Evolutionary conservation across 2,797 vertebrate species (phyloP), one percentile per base, ranked within the genome.

Genomic region (Hemitrygon akajei): DNA sequence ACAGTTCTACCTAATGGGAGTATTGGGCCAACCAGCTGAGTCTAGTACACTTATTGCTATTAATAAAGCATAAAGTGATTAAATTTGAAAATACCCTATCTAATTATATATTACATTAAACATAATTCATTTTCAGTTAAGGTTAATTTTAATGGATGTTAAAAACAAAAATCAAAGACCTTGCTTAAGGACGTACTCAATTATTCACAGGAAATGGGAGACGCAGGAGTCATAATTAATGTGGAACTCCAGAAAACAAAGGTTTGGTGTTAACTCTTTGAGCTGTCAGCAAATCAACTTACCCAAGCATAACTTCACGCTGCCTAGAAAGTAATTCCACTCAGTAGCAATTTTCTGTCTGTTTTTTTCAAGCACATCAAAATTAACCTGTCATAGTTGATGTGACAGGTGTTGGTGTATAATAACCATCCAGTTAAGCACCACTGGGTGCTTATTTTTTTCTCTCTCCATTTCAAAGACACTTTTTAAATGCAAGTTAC

Each of bases 41-140:
- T 37, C 60, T 34, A 69, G n/a, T 89, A 66, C 63, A 3, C 60
- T 18, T 22, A 89, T 34, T 69, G 9, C 60, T 69, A 89, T 69
- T 89, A 66, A 89, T 89, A 89, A 89, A 89, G 86, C 0, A 89
- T 66, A 89, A 89, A 89, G 47, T 69, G 34, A 37, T 63, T 89
- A 89, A n/a, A 63, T 69, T 34, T 69, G 63, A 11, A 89, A 89
- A 89, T 89, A 18, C 30, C 86, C 60, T 0, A 89, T n/a, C 37
- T 37, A 69, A 89, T 89, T 37, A 66, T 34, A 66, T 69, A 66
- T 69, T 69, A 37, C n/a, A 89, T 69, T 89, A 22, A 89, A 37
- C 9, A 34, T 37, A 89, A 69, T 22, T 66, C 86, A 69, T 69
- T 3, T 37, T 30, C 7, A 34, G 60, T 37, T 89, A 22, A 7